These are phyloP conservation scores for Hippasteria phrygiana DNA, from an alignment of 53 echinoderm and acorn worm genomes.

Conservation along the genomic window DNA sequence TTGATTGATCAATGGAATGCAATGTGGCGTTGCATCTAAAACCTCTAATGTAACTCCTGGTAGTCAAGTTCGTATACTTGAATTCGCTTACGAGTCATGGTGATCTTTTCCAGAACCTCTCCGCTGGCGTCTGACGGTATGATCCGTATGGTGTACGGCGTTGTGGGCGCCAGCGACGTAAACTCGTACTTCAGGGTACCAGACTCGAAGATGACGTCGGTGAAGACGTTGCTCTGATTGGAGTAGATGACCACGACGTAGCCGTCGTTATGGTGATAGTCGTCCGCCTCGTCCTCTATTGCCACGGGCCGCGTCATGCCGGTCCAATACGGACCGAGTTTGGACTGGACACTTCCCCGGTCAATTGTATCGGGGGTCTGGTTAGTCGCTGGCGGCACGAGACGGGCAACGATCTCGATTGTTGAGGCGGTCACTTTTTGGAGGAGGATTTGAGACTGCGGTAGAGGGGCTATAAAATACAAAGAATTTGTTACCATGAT, in stretches of 20 bases:
- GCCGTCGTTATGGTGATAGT: conserved; percentile 60
- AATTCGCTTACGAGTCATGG: conserved; percentile 58
- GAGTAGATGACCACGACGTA: conserved; percentile 74
- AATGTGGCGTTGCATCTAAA: no score
- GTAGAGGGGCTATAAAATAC: conserved; percentile 52
- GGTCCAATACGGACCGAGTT: neutral
- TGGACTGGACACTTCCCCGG: neutral
- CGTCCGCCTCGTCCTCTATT: conserved; percentile 54
- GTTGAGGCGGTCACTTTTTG: conserved; percentile 61
- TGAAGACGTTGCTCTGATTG: conserved; percentile 59
- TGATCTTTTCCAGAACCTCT: conserved; percentile 23
- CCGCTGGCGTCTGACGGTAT: conserved; percentile 60
- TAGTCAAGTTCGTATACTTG: neutral
- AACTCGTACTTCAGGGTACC: conserved; percentile 62
- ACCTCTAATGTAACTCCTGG: no score
- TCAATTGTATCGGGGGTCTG: neutral
- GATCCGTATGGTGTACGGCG: conserved; percentile 54
- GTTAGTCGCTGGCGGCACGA: neutral
- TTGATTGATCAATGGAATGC: no score
- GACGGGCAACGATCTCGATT: conserved; percentile 63
- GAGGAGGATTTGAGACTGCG: conserved; percentile 62
- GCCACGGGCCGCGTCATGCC: neutral
- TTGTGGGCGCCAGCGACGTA: conserved; percentile 42
- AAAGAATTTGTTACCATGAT: neutral
- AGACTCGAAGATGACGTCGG: conserved; percentile 76